Conservation (phyloP, 2,797 vertebrate genomes). For the Cuniculus paca region DNA sequence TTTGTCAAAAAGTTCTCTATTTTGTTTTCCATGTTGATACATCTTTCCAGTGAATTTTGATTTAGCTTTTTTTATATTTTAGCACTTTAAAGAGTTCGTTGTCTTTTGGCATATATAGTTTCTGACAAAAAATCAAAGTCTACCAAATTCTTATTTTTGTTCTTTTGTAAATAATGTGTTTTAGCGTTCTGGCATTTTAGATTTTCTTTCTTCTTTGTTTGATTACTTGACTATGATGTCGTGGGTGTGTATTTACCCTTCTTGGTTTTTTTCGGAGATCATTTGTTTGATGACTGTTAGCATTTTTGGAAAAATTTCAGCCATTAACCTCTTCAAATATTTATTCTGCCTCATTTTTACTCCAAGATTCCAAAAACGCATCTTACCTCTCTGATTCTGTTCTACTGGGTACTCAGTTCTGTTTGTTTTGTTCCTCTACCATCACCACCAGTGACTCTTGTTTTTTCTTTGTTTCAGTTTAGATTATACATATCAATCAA, state of each 20-base stretch:
- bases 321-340: background rate
- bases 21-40: conserved; percentile 22
- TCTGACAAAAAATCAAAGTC: background rate
- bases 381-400: background rate
- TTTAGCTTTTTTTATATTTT: background rate
- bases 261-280: background rate
- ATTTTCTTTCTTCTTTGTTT: background rate
- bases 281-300: background rate
- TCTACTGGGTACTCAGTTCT: background rate
- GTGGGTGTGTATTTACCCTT: background rate
- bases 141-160: background rate
- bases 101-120: background rate
- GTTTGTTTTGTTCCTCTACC: no score
- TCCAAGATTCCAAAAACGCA: background rate
- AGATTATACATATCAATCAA: background rate
- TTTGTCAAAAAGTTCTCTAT: background rate
- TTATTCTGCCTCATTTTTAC: background rate
- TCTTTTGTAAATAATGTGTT: background rate
- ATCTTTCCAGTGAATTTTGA: background rate
- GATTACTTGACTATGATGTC: background rate
- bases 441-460: background rate
- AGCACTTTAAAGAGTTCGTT: background rate
- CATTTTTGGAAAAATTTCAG: background rate
- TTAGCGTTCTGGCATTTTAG: conserved; percentile 14
- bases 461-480: background rate